Evolutionary conservation across 2,888 invertebrate genomes (phyloP), one percentile per base, ranked within the genome.

Genomic region (Hirtodrosophila histrioides): DNA sequence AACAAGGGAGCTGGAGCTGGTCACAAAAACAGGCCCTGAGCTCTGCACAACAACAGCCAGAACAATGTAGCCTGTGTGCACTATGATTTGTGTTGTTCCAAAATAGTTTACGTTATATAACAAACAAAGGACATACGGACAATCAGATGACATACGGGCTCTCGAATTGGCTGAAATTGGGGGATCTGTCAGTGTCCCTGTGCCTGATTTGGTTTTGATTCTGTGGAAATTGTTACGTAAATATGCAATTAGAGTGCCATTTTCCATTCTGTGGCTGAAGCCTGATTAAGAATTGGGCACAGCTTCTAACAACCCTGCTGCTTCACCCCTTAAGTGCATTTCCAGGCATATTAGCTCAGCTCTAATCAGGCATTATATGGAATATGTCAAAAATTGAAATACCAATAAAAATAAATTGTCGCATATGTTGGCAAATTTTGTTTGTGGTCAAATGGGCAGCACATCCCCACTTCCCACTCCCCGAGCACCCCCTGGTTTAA

Each of bases 371-470:
- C 75, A 70, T 82, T 79, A 75, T 24, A 50, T 17, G 17, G 17
- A 36, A 78, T 78, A 57, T 62, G 56, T 55, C 11, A 43, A 57
- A 68, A 74, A 67, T 45, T 44, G 37, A 54, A 63, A 53, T 43
- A 43, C 45, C 46, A 68, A 73, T 75, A 56, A 61, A 54, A 57
- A 74, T 17, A 17, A 88, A 89, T 85, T 78, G 70, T 84, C 88
- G 60, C 88, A 88, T 88, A 88, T 88, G 88, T 75, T 73, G 57
- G 75, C 73, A 88, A 88, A 89, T 89, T 82, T 57, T 61, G 61
- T 61, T 75, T 88, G 81, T 41, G 82, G 85, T 81, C 62, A 60
- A 43, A 4, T 2, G 11, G 35, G 31, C 54, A 56, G 29, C 53
- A 29, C 51, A n/a, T n/a, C n/a, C n/a, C n/a, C n/a, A n/a, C n/a